phyloP scores from a whole-genome alignment of 1,140 invertebrate species.

The Ostrea edulis region DNA sequence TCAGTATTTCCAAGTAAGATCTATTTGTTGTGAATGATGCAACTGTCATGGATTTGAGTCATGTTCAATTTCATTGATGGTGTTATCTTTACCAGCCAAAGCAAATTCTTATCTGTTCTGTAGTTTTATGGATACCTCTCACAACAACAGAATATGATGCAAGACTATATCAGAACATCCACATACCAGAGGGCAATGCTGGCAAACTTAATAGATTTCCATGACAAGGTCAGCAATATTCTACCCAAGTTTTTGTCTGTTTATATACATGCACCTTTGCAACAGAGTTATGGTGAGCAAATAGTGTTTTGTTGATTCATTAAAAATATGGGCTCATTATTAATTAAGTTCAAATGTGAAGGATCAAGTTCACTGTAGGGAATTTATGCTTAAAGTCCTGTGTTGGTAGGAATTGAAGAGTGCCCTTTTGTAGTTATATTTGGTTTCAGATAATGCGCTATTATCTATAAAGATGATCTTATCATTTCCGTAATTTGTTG shows the following conservation, averaged over 20 bases:
- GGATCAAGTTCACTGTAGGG: no score
- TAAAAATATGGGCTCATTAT: no score
- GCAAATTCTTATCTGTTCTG: slow-evolving; percentile 76
- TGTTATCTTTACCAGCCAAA: background rate
- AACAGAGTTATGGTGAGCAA: no score
- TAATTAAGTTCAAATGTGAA: no score
- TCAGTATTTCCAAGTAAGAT: slow-evolving; percentile 90
- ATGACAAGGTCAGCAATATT: slow-evolving; percentile 81
- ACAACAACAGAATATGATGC: slow-evolving; percentile 99
- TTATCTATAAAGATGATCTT: no score
- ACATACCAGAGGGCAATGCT: slow-evolving; percentile 99
- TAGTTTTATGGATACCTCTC: slow-evolving; percentile 99
- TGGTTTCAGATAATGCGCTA: no score
- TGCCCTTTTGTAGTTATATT: no score
- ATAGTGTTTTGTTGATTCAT: no score
- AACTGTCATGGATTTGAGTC: background rate
- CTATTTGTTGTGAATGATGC: background rate
- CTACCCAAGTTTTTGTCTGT: background rate
- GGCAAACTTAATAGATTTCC: slow-evolving; percentile 95
- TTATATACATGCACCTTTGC: no score
- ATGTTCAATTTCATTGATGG: background rate
- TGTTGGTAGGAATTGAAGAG: no score
- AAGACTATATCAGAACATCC: slow-evolving; percentile 97
- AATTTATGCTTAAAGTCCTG: no score
- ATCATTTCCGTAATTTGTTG: slow-evolving; percentile 32